Evolutionary conservation across 2,113 vertebrate genomes (phyloP).

Genomic region (Chloroceryle aenea): DNA sequence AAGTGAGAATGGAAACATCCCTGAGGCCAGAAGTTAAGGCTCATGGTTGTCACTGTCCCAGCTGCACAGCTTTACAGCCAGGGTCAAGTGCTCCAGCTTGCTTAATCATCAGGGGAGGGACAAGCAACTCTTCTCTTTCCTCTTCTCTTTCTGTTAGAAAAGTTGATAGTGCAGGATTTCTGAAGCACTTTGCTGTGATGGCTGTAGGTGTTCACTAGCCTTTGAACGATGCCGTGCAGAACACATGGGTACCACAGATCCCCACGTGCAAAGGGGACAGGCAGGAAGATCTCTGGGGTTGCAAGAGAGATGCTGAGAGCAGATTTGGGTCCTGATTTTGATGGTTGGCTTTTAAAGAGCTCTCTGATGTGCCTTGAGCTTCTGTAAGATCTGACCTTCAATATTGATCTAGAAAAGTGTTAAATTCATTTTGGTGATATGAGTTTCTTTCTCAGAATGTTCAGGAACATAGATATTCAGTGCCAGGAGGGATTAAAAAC

Average conservation of each 20-base stretch:
- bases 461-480: slow-evolving; percentile 9
- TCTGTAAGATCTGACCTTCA: neutral
- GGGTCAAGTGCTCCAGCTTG: neutral
- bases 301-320: neutral
- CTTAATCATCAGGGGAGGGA: neutral
- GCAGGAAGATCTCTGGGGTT: neutral
- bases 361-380: neutral
- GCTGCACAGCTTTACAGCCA: neutral
- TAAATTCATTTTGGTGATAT: slow-evolving; percentile 20
- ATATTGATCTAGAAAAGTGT: slow-evolving; percentile 9
- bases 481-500: slow-evolving; percentile 29
- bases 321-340: neutral
- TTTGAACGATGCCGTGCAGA: neutral
- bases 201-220: neutral
- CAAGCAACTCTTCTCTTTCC: neutral
- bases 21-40: neutral
- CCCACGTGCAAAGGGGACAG: neutral
- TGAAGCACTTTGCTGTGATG: neutral
- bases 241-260: neutral
- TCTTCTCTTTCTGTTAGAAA: neutral
- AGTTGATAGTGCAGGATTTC: neutral
- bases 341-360: neutral
- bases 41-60: neutral
- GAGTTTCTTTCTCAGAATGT: neutral
- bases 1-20: neutral